phyloP scores from a whole-genome alignment of 1,140 invertebrate genomes.

The Phymorhynchus buccinoides region DNA sequence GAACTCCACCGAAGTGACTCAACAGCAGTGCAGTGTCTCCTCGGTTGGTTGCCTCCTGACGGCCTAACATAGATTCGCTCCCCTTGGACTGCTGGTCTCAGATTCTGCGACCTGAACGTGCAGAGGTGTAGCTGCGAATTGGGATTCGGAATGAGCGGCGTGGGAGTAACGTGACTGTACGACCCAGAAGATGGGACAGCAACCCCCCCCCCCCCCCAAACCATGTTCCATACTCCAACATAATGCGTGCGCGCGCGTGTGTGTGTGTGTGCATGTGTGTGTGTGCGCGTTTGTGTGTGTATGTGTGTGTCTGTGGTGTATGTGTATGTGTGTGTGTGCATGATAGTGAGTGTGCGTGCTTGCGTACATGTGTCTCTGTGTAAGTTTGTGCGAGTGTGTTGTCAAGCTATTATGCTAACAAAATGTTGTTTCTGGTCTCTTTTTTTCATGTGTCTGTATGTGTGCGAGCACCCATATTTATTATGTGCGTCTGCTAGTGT shows the following conservation, averaged over 20 bases:
- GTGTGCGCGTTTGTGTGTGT: not conserved
- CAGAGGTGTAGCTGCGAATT: too few species aligned
- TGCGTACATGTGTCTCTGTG: not conserved
- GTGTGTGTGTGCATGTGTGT: not conserved
- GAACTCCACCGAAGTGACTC: too few species aligned
- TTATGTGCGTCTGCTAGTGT: constrained; percentile 8
- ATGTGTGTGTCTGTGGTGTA: not conserved
- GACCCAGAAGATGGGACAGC: too few species aligned
- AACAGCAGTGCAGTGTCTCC: too few species aligned
- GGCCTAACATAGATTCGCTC: too few species aligned
- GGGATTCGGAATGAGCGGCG: too few species aligned
- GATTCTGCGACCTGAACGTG: not conserved
- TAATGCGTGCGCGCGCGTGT: not conserved
- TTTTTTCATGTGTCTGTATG: not conserved
- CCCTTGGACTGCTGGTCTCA: not conserved
- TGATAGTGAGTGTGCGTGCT: not conserved
- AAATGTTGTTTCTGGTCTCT: not conserved
- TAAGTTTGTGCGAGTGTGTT: not conserved
- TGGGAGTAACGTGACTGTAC: too few species aligned
- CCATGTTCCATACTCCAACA: too few species aligned
- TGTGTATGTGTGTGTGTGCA: not conserved
- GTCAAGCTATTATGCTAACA: not conserved
- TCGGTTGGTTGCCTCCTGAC: too few species aligned
- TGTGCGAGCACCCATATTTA: constrained; percentile 21
- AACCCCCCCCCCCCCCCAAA: too few species aligned